A percentile compares a stretch with the other conserved stretches of the same genome.
Conservation (phyloP, 1,140 invertebrate genomes). For the Panagrolaimus sp. region DNA sequence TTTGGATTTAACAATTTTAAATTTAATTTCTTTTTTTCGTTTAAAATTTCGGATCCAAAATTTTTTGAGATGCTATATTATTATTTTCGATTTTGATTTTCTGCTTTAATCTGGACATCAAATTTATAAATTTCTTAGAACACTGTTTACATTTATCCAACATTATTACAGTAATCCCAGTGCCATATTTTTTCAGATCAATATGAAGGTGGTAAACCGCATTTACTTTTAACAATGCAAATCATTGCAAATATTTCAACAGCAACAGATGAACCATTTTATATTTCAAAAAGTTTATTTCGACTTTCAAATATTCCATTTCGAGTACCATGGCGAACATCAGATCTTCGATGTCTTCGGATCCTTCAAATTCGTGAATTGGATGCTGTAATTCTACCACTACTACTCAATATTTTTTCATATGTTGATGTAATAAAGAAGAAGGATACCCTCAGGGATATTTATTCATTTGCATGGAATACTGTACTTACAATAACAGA, state of each 20-base stretch:
- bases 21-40: too few relatives aligned
- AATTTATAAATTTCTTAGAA: too few relatives aligned
- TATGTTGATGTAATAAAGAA: slow-evolving; percentile 34
- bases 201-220: neutral
- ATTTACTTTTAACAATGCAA: slow-evolving; percentile 8
- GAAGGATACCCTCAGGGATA: neutral
- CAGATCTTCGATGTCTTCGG: slow-evolving; percentile 31
- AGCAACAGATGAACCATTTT: slow-evolving; percentile 15
- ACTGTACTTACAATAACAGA: slow-evolving; percentile 38
- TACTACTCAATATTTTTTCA: slow-evolving; percentile 33
- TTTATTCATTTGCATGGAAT: neutral
- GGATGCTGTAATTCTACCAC: slow-evolving; percentile 36
- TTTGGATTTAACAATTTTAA: too few relatives aligned
- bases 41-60: too few relatives aligned
- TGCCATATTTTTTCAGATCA: neutral
- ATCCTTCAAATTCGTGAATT: slow-evolving; percentile 44
- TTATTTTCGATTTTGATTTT: too few relatives aligned
- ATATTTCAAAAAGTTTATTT: neutral
- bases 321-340: slow-evolving; percentile 15
- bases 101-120: too few relatives aligned
- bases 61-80: too few relatives aligned
- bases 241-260: slow-evolving; percentile 17
- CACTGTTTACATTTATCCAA: too few relatives aligned
- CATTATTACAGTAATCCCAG: neutral
- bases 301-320: neutral